Evolutionary conservation across 2,113 vertebrate species (phyloP).

Genomic region (Sorex fumeus): DNA sequence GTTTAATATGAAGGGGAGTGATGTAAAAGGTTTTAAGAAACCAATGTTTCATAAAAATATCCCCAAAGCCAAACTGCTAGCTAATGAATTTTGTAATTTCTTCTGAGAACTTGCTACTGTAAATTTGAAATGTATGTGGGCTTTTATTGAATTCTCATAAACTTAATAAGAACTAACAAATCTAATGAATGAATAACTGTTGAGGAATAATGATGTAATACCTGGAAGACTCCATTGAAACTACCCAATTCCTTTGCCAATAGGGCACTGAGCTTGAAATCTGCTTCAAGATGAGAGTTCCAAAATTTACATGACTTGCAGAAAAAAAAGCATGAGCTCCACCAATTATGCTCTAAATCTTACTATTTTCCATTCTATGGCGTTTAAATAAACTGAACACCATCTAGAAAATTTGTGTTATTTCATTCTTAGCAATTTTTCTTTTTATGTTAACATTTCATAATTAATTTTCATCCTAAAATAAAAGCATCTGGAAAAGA

Average conservation of each 20-base stretch:
- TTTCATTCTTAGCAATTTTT: slow-evolving; percentile 57
- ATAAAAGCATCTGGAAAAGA: slow-evolving; percentile 75
- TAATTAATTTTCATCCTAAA: slow-evolving; percentile 58
- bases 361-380: slow-evolving; percentile 17
- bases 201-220: slow-evolving; percentile 30
- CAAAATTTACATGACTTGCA: slow-evolving; percentile 2
- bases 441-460: slow-evolving; percentile 62
- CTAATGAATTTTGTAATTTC: slow-evolving; percentile 50
- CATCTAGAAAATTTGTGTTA: slow-evolving; percentile 57
- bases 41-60: background rate
- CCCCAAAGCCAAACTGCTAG: slow-evolving; percentile 38
- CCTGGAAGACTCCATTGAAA: slow-evolving; percentile 44
- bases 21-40: slow-evolving; percentile 43
- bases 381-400: slow-evolving; percentile 64
- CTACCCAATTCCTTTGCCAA: slow-evolving; percentile 25
- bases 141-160: slow-evolving; percentile 46
- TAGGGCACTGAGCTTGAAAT: slow-evolving; percentile 42
- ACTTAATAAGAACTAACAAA: slow-evolving; percentile 61
- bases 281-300: slow-evolving; percentile 4
- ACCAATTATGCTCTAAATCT: slow-evolving; percentile 38
- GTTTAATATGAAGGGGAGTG: background rate
- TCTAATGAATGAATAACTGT: slow-evolving; percentile 55
- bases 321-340: slow-evolving; percentile 24
- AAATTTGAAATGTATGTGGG: background rate
- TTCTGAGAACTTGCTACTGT: slow-evolving; percentile 72